Base-by-base conservation (phyloP, 2,888 invertebrate species). In the Yponomeuta malinellus region DNA sequence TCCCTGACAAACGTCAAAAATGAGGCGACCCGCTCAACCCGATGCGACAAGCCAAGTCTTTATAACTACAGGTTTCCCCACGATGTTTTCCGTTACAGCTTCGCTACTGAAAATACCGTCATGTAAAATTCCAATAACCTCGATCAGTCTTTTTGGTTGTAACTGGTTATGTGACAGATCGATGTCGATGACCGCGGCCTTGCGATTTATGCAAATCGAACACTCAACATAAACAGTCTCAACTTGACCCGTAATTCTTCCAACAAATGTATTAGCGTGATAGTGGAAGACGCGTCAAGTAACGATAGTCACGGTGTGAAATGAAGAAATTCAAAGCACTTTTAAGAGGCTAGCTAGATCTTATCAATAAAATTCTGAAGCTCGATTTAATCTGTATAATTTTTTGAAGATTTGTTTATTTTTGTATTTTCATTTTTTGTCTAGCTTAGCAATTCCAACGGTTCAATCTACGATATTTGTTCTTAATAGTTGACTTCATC, bases 151-250 rank as follows among this genome's bases (percentile, higher is more conserved):
- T 59, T 59, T 59, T 59, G 15, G 52, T 15, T 15, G 52, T 59
- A 59, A 59, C 43, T 43, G 15, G 52, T 59, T 59, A 12, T 12
- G 52, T 52, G 48, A 31, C 48, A 52, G 48, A 68, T 10, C n/a
- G n/a, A 29, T 52, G 68, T 68, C 68, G 52, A 52, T 68, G 68
- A 68, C 48, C 65, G 65, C 65, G 52, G 52, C 52, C 52, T 59
- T 59, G 52, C 52, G 52, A 59, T 59, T 59, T 59, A 59, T 59
- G 52, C 52, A 59, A 59, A 59, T 59, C 15, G 52, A 59, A 59
- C 15, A 5, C 52, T 12, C 52, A 59, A 15, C 15, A 15, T 5
- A 59, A 59, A 59, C 52, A 59, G 52, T 59, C 52, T 59, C 15
- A 59, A 59, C 15, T 59, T 59, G 52, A 59, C 52, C 52, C 52